phyloP scores from a whole-genome alignment of 2,888 invertebrate genomes.

The Dorcus hopei region DNA sequence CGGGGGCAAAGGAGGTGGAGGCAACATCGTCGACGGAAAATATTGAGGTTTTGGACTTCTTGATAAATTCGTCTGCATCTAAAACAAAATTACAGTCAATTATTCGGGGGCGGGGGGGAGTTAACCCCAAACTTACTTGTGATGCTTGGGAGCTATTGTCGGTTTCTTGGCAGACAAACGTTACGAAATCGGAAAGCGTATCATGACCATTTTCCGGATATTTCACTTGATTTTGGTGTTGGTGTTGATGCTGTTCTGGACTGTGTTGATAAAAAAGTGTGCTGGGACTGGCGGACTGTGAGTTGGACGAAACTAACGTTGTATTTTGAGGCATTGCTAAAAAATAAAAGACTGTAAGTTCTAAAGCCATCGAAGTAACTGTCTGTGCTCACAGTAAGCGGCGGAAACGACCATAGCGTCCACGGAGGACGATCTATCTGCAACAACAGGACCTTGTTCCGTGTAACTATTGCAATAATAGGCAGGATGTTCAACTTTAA shows the following conservation, averaged over 20 bases:
- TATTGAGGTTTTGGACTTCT: conserved; percentile 78
- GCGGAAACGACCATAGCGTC: conserved; percentile 70
- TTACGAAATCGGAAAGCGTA: conserved; percentile 92
- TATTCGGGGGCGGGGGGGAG: too few species aligned
- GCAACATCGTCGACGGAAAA: conserved; percentile 89
- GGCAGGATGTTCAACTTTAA: conserved; percentile 78
- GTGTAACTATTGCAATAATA: conserved; percentile 82
- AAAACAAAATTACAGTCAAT: conserved; percentile 30
- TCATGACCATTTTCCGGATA: conserved; percentile 87
- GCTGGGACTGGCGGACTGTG: conserved; percentile 54
- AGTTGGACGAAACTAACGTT: conserved; percentile 53
- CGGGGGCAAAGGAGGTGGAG: conserved; percentile 91
- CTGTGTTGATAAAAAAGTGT: conserved; percentile 56
- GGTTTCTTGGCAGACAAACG: conserved; percentile 94
- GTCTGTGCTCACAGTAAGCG: conserved; percentile 67
- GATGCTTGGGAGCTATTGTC: conserved; percentile 72
- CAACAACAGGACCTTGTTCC: conserved; percentile 61
- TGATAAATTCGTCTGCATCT: conserved; percentile 57
- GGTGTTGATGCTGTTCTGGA: conserved; percentile 56
- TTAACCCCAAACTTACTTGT: conserved; percentile 57
- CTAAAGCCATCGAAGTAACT: too few species aligned
- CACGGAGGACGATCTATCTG: conserved; percentile 47
- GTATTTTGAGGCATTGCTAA: conserved; percentile 53
- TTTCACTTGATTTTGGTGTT: conserved; percentile 55
- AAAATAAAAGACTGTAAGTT: conserved; percentile 15